A percentile compares a stretch with the other conserved stretches of the same genome.
Conservation (phyloP, 2,797 vertebrate genomes). For the Trachurus trachurus region DNA sequence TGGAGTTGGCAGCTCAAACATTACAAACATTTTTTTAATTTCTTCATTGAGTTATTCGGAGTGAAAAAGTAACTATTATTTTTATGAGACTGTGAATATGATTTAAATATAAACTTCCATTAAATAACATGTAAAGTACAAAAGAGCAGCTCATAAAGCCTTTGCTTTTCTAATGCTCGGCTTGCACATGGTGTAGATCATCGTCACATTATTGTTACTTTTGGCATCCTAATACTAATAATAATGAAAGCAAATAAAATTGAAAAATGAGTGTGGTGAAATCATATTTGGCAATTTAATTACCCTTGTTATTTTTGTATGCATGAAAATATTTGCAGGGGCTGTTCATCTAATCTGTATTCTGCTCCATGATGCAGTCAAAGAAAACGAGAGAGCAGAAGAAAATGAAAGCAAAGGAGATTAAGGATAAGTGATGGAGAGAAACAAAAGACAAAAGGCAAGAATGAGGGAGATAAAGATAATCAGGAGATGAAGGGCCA, state of each 20-base stretch:
- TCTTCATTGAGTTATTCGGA: neutral
- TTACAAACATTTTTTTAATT: no score
- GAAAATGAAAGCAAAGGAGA: slow-evolving; percentile 43
- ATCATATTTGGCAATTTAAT: slow-evolving; percentile 59
- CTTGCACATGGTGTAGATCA: slow-evolving; percentile 22
- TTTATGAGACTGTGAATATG: neutral
- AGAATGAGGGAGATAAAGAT: slow-evolving; percentile 23
- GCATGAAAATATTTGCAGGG: slow-evolving; percentile 50
- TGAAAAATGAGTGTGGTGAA: slow-evolving; percentile 35
- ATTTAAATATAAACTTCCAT: neutral
- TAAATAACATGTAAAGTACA: neutral
- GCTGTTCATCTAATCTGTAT: slow-evolving; percentile 63
- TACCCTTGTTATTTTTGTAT: slow-evolving; percentile 49
- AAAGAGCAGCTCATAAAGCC: neutral
- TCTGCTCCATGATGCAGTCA: slow-evolving; percentile 46
- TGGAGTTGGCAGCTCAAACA: no score
- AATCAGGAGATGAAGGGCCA: slow-evolving; percentile 35
- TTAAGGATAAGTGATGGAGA: slow-evolving; percentile 40
- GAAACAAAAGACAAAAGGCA: slow-evolving; percentile 25
- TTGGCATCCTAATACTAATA: slow-evolving; percentile 23
- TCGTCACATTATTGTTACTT: slow-evolving; percentile 16
- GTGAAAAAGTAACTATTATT: neutral
- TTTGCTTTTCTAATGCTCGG: slow-evolving; percentile 11
- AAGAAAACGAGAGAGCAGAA: slow-evolving; percentile 23
- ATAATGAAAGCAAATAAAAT: slow-evolving; percentile 48